Percentiles rank a stretch among this genome's conserved stretches.
phyloP scores from a whole-genome alignment of 2,888 invertebrate genomes.

The Colostygia pectinataria region DNA sequence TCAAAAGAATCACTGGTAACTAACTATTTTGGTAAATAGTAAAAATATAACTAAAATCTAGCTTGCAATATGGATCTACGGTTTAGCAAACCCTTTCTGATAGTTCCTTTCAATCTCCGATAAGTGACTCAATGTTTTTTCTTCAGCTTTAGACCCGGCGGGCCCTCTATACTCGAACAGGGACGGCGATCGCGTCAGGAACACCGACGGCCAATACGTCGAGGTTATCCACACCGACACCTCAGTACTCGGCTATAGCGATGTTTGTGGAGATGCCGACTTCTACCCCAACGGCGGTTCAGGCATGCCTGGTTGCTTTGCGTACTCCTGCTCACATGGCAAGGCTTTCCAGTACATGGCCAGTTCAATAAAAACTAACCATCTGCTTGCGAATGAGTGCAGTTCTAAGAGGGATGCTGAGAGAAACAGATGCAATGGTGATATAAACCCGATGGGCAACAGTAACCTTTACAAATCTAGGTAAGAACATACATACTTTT shows the following conservation, averaged over 20 bases:
- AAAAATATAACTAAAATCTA: no score
- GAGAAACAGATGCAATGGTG: constrained; percentile 48
- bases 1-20: constrained; percentile 64
- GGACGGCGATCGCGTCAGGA: constrained; percentile 45
- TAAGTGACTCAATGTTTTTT: neutral
- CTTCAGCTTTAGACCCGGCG: constrained; percentile 68
- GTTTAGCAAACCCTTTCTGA: no score
- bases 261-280: constrained; percentile 60
- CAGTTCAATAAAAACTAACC: constrained; percentile 51
- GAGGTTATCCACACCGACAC: constrained; percentile 71
- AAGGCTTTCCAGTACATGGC: constrained; percentile 58
- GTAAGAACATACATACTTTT: constrained; percentile 35
- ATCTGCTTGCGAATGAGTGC: constrained; percentile 56
- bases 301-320: constrained; percentile 61
- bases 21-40: no score
- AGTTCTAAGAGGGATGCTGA: constrained; percentile 41
- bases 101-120: no score
- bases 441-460: constrained; percentile 52
- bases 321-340: constrained; percentile 59
- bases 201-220: constrained; percentile 60
- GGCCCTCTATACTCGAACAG: constrained; percentile 57
- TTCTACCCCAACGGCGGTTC: constrained; percentile 66
- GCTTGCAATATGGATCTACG: no score
- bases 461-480: constrained; percentile 51
- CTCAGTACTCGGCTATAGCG: constrained; percentile 46